Base-by-base conservation (phyloP, 2,888 invertebrate species). In the Athalia circularis region DNA sequence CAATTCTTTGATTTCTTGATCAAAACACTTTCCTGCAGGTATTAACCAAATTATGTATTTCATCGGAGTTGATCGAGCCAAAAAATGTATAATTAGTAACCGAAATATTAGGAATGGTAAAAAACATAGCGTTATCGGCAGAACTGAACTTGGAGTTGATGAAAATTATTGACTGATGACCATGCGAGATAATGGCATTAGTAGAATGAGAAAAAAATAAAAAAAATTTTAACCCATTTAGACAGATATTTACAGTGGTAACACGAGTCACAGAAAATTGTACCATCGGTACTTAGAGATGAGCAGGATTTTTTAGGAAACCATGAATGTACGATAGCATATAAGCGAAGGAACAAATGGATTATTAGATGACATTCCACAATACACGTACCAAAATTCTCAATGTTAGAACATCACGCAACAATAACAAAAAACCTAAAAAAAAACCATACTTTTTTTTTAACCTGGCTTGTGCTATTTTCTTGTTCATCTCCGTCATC, bases 401-500 rank as follows among this genome's bases (percentile, higher is more conserved):
- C 47, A 59, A 59, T 64, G 62, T 52, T 59, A 79, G 48, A 62
- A 67, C 48, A 59, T 67, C 70, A 68, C 78, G 68, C 64, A 62
- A 76, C 65, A 76, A 77, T 79, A 47, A 80, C 79, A 75, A 78
- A 79, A 81, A 80, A 80, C 76, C 65, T 29, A 29, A 29, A 80
- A 80, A 80, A 83, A 84, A 84, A 85, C 84, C 86, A 85, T 88
- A 87, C 88, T 88, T 89, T 89, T 88, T 83, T 88, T 80, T 89
- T 89, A 87, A 89, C 88, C 87, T 91, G 90, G 85, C 89, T 90
- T 82, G 88, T 87, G 80, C 88, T 88, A 81, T 89, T 87, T 82
- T 94, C 94, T 0, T 93, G 93, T 81, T 94, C 94, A 85, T 96
- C 96, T 67, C 94, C 94, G 79, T 95, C 93, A 84, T 96, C 96